These are phyloP conservation scores for Drosophila meridiana DNA, from an alignment of 2,888 invertebrate species.

Conservation along the genomic window DNA sequence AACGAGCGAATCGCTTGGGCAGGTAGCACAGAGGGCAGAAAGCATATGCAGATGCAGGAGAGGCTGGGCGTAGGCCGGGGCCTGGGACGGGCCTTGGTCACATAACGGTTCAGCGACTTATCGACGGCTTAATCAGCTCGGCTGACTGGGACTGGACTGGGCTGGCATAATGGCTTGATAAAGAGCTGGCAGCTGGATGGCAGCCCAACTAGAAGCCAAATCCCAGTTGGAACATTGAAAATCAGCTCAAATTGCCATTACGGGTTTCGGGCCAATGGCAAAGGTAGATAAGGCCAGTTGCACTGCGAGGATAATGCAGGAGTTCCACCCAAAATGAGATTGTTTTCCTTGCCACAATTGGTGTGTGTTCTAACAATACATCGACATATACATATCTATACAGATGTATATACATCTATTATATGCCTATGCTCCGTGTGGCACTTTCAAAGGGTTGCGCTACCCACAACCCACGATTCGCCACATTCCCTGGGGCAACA, in stretches of 20 bases:
- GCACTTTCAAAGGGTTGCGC: conserved; percentile 68
- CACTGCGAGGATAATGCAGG: conserved; percentile 66
- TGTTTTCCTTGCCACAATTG: conserved; percentile 60
- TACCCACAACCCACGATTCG: conserved; percentile 30
- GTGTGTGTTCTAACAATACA: conserved; percentile 10
- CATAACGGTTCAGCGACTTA: conserved; percentile 60
- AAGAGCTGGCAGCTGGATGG: conserved; percentile 58
- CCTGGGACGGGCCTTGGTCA: conserved; percentile 20
- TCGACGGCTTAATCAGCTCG: conserved; percentile 72
- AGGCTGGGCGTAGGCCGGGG: neutral
- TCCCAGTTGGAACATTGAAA: conserved; percentile 85
- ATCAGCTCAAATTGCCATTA: conserved; percentile 85
- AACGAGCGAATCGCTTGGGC: conserved; percentile 34
- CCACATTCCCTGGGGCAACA: conserved; percentile 73
- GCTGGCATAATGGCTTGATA: conserved; percentile 77
- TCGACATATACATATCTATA: neutral
- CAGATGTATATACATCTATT: neutral
- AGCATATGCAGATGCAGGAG: conserved; percentile 9
- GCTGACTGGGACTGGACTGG: conserved; percentile 30
- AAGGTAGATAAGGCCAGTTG: conserved; percentile 64
- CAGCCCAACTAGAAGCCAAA: conserved; percentile 49
- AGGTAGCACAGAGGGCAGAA: conserved; percentile 27
- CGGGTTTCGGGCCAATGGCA: conserved; percentile 68
- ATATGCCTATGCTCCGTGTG: conserved; percentile 1
- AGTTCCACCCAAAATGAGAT: conserved; percentile 51